These are phyloP conservation scores for Clangula hyemalis DNA, from an alignment of 2,797 vertebrate species.

Conservation along the genomic window DNA sequence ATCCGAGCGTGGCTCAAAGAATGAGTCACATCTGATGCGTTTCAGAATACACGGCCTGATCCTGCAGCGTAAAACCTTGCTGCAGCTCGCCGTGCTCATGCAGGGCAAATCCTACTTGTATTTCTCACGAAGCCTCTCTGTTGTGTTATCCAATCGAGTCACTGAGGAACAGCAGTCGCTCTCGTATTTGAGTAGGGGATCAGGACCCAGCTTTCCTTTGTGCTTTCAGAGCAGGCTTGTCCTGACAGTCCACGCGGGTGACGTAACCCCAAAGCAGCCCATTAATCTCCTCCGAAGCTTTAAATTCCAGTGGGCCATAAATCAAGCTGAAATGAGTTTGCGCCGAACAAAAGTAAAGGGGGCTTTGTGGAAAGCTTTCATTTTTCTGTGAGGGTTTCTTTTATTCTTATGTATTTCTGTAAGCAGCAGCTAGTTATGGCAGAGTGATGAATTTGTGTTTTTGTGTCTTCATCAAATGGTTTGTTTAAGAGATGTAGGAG, in stretches of 20 bases:
- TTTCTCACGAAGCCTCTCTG: conserved; percentile 55
- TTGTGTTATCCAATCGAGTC: conserved; percentile 67
- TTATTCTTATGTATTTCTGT: conserved; percentile 7
- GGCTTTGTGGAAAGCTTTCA: conserved; percentile 22
- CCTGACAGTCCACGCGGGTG: conserved; percentile 68
- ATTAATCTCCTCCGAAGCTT: conserved; percentile 68
- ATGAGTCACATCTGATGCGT: not conserved
- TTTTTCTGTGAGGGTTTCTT: conserved; percentile 17
- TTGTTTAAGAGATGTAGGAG: not conserved
- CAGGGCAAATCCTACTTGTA: conserved; percentile 47
- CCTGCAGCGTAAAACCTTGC: conserved; percentile 37
- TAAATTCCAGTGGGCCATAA: conserved; percentile 63
- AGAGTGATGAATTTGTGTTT: not conserved
- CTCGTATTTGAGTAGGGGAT: conserved; percentile 26
- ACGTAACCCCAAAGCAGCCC: conserved; percentile 71
- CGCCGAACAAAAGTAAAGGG: conserved; percentile 46
- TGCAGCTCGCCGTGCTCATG: not conserved
- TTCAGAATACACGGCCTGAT: conserved; percentile 33
- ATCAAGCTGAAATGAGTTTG: conserved; percentile 71
- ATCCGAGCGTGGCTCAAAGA: not conserved
- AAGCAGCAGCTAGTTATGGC: conserved; percentile 5
- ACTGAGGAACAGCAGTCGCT: conserved; percentile 61
- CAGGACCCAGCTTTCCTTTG: conserved; percentile 53
- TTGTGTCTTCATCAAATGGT: not conserved
- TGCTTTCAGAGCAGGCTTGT: conserved; percentile 53